A percentile compares a stretch with the other conserved stretches of the same genome.
These are phyloP conservation scores for Climacteris rufus DNA, from an alignment of 2,113 vertebrate species.

Conservation along the genomic window DNA sequence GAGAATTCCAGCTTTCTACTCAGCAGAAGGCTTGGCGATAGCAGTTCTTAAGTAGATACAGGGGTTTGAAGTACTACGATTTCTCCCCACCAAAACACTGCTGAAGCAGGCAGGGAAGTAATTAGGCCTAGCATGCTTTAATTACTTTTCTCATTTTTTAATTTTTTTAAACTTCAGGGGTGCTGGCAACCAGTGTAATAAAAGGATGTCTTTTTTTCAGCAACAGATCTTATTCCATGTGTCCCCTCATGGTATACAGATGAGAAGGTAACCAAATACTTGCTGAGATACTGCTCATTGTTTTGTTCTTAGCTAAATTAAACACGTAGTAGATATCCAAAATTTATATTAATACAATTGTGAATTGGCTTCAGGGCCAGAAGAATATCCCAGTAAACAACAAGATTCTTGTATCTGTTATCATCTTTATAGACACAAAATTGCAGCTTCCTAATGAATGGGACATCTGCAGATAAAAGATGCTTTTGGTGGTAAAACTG, in stretches of 20 bases:
- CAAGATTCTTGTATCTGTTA: background rate
- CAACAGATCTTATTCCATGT: background rate
- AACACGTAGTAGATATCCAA: background rate
- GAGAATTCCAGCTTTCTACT: conserved; percentile 2
- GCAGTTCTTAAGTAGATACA: conserved; percentile 1
- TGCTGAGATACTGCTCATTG: background rate
- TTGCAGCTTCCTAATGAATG: background rate
- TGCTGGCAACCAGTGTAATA: conserved; percentile 12
- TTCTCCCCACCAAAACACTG: conserved; percentile 34
- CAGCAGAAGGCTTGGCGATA: conserved; percentile 15
- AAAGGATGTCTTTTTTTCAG: conserved; percentile 16
- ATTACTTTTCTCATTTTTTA: conserved; percentile 67
- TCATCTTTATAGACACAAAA: background rate
- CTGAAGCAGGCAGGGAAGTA: conserved; percentile 35
- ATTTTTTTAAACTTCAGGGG: conserved; percentile 70
- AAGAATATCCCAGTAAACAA: background rate
- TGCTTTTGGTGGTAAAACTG: background rate
- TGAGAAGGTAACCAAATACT: conserved; percentile 5
- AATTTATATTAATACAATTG: background rate
- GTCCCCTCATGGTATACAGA: background rate
- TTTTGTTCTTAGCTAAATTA: background rate
- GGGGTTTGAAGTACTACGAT: background rate
- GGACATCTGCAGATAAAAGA: background rate
- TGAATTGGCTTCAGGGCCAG: background rate
- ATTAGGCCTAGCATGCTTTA: conserved; percentile 62